Evolutionary conservation across 2,797 vertebrate genomes (phyloP).

Genomic region (Moxostoma hubbsi): DNA sequence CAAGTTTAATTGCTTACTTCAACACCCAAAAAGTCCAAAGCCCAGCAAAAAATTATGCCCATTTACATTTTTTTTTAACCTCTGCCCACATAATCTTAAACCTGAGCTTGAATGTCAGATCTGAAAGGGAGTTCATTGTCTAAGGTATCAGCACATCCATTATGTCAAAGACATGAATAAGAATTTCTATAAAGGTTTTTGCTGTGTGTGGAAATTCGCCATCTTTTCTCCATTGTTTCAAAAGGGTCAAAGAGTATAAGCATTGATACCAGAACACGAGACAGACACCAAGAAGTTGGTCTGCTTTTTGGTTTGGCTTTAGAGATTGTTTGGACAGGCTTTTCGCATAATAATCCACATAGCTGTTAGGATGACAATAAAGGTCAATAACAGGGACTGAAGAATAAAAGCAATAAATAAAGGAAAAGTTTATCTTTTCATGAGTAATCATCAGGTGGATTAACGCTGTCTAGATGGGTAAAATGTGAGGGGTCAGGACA

Average conservation of each 20-base stretch:
- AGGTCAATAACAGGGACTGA: conserved; percentile 44
- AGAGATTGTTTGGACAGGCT: conserved; percentile 40
- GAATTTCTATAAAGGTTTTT: conserved; percentile 36
- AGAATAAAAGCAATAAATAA: conserved; percentile 37
- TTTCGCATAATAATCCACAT: conserved; percentile 41
- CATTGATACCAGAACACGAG: conserved; percentile 28
- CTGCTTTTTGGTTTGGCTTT: conserved; percentile 47
- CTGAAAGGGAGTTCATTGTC: conserved; percentile 6
- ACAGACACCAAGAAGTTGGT: conserved; percentile 46
- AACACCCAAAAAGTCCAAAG: no score
- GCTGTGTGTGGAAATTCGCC: conserved; percentile 43
- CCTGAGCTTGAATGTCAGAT: conserved; percentile 25
- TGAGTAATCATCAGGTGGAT: conserved; percentile 26
- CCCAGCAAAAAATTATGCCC: neutral
- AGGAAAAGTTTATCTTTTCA: conserved; percentile 23
- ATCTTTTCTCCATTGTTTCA: conserved; percentile 41
- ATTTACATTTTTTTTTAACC: neutral
- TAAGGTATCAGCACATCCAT: conserved; percentile 45
- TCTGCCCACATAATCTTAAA: conserved; percentile 22
- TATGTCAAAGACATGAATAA: neutral
- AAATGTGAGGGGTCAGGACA: conserved; percentile 33
- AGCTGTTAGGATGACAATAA: conserved; percentile 29
- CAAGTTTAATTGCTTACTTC: no score
- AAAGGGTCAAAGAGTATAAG: conserved; percentile 21
- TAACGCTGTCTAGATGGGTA: conserved; percentile 1